Conservation (phyloP, 2,113 vertebrate species). For the Dipodomys spectabilis region DNA sequence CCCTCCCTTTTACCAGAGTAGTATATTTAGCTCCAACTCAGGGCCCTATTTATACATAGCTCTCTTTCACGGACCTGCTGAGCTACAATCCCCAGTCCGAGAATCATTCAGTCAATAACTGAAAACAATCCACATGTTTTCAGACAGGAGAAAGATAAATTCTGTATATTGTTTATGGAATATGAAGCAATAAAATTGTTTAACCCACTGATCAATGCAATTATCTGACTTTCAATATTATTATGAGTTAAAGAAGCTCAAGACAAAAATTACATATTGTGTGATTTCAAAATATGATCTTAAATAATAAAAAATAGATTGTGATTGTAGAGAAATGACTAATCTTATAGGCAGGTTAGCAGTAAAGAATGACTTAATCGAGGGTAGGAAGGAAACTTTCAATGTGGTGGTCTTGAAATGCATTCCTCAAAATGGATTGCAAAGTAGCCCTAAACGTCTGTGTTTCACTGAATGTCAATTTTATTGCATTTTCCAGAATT, state of each 20-base stretch:
- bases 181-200: not conserved
- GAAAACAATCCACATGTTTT: not conserved
- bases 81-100: not conserved
- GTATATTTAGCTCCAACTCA: not conserved
- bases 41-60: not conserved
- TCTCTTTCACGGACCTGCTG: not conserved
- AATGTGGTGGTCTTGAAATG: not conserved
- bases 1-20: not conserved
- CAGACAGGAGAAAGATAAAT: not conserved
- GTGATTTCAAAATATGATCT: not conserved
- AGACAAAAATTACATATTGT: not conserved
- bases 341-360: not conserved
- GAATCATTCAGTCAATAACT: not conserved
- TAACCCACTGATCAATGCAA: not conserved
- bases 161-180: not conserved
- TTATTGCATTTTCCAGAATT: not conserved
- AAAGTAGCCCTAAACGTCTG: not conserved
- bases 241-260: not conserved
- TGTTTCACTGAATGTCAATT: not conserved
- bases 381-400: not conserved
- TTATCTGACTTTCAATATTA: not conserved
- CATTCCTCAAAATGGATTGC: not conserved
- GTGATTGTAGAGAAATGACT: not conserved
- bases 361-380: not conserved
- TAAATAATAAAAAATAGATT: not conserved